These are phyloP conservation scores for Apamea monoglypha DNA, from an alignment of 2,888 invertebrate species.

Conservation along the genomic window DNA sequence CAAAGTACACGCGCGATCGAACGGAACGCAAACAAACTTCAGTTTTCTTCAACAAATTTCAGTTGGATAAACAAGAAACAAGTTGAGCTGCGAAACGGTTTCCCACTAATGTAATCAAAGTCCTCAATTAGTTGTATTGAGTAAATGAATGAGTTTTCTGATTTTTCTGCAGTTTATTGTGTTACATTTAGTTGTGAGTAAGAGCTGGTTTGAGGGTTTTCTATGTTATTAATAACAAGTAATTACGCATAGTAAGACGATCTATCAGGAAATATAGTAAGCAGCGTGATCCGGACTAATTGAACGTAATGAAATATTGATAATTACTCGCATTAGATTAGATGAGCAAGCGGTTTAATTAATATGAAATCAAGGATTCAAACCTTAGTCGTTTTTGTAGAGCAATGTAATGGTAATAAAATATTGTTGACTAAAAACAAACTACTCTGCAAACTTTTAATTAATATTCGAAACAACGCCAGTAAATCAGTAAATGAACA, in stretches of 20 bases:
- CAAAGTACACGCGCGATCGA: slow-evolving; percentile 82
- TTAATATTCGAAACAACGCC: background rate
- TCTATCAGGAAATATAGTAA: slow-evolving; percentile 1
- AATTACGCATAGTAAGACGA: slow-evolving; percentile 1
- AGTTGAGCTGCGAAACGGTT: slow-evolving; percentile 55
- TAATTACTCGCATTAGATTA: slow-evolving; percentile 6
- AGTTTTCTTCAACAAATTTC: slow-evolving; percentile 84
- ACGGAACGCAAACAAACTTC: slow-evolving; percentile 87
- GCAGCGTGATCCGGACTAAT: slow-evolving; percentile 8
- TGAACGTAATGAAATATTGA: slow-evolving; percentile 24
- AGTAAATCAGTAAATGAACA: background rate
- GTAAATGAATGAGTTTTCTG: slow-evolving; percentile 30
- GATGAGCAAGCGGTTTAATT: background rate
- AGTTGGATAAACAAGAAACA: slow-evolving; percentile 76
- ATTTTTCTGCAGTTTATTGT: background rate
- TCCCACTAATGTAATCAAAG: slow-evolving; percentile 55
- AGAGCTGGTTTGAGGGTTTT: background rate
- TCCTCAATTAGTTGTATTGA: slow-evolving; percentile 55
- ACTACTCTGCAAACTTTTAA: background rate
- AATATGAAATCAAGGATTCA: background rate
- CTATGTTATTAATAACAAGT: slow-evolving; percentile 7
- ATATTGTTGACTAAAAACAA: background rate
- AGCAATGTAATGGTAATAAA: background rate
- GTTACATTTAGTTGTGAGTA: slow-evolving; percentile 3
- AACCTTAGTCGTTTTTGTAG: background rate